Conservation (phyloP, 2,888 invertebrate genomes). For the Falcaria lacertinaria region DNA sequence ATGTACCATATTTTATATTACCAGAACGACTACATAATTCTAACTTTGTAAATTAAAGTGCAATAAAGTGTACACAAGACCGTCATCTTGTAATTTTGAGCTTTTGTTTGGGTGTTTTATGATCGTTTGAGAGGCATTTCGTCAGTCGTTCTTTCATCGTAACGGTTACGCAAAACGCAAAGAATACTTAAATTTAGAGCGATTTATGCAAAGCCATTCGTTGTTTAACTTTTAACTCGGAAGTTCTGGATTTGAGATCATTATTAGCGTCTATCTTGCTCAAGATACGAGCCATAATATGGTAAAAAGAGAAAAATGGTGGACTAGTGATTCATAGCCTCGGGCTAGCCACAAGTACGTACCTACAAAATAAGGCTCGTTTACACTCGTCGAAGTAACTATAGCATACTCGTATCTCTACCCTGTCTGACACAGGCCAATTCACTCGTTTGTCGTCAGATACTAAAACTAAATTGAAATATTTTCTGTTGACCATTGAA, state of each 20-base stretch:
- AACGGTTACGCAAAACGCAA: not conserved
- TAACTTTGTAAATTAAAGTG: constrained; percentile 1
- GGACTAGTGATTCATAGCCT: not conserved
- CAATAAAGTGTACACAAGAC: not conserved
- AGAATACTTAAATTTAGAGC: not conserved
- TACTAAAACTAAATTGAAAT: too few species aligned
- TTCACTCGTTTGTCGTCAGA: too few species aligned
- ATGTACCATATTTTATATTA: constrained; percentile 15
- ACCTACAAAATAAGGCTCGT: too few species aligned
- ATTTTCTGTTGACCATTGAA: too few species aligned
- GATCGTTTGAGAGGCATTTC: not conserved
- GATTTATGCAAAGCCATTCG: not conserved
- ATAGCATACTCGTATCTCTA: too few species aligned
- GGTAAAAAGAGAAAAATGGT: not conserved
- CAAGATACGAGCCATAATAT: not conserved
- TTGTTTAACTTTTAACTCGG: too few species aligned
- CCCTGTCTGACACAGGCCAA: too few species aligned
- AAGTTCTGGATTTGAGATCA: too few species aligned
- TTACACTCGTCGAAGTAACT: too few species aligned
- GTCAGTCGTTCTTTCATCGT: not conserved
- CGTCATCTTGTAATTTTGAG: not conserved
- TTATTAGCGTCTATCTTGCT: too few species aligned
- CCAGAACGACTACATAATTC: constrained; percentile 1
- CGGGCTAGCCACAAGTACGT: too few species aligned
- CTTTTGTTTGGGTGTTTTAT: not conserved